Percentiles rank a stretch among this genome's conserved stretches.
Conservation (phyloP, 2,888 invertebrate genomes). For the Didymodactylos carnosus region DNA sequence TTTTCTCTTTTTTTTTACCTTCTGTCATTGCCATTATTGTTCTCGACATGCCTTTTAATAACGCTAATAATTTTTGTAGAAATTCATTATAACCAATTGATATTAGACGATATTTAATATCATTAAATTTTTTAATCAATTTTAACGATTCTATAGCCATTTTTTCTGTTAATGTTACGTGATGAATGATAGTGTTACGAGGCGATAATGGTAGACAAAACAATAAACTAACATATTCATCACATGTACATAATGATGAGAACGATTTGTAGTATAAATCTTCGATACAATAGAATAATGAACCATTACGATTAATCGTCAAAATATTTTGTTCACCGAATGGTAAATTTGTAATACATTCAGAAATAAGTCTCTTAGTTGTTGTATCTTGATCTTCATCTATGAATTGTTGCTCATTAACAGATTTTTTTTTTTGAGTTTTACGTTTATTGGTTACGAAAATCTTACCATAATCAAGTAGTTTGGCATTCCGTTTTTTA, state of each 20-base stretch:
- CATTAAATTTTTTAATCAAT: not conserved
- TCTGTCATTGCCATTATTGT: too few relatives aligned
- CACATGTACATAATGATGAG: not conserved
- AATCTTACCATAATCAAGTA: too few relatives aligned
- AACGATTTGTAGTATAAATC: not conserved
- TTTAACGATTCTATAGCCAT: not conserved
- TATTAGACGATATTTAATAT: not conserved
- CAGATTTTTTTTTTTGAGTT: too few relatives aligned
- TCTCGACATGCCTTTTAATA: too few relatives aligned
- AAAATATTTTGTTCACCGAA: not conserved
- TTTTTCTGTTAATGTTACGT: not conserved
- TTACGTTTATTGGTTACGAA: too few relatives aligned
- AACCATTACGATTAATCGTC: not conserved
- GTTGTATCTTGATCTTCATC: too few relatives aligned
- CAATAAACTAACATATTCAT: not conserved
- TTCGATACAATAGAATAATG: not conserved
- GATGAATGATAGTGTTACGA: not conserved
- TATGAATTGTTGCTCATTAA: too few relatives aligned
- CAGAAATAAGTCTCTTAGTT: too few relatives aligned
- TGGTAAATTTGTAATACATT: too few relatives aligned
- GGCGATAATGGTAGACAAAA: too few relatives aligned
- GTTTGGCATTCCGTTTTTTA: too few relatives aligned
- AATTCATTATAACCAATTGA: not conserved
- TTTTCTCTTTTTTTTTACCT: too few relatives aligned
- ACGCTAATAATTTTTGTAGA: not conserved